Conservation (phyloP, 2,113 vertebrate genomes). For the Peucedramus taeniatus region DNA sequence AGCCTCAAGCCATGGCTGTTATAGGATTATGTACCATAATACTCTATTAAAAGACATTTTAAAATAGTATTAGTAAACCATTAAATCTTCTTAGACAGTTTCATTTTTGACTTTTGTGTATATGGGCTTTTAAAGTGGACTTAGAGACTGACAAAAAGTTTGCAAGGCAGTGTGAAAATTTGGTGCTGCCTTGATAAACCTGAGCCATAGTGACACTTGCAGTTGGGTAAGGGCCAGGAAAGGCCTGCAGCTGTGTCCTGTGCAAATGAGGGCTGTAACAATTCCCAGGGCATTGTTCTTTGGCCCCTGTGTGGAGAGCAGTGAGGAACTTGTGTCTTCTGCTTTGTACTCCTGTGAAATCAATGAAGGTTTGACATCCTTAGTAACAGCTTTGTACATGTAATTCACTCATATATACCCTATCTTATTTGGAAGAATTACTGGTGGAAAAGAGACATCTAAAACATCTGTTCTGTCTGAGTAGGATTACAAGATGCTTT, state of each 20-base stretch:
- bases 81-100: background rate
- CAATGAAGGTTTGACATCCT: background rate
- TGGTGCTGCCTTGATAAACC: background rate
- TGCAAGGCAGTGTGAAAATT: background rate
- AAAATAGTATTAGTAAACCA: background rate
- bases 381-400: background rate
- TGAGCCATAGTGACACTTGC: background rate
- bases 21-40: background rate
- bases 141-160: background rate
- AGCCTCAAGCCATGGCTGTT: background rate
- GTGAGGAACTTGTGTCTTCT: background rate
- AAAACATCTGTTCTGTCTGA: background rate
- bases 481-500: background rate
- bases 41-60: background rate
- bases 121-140: background rate
- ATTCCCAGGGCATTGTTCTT: background rate
- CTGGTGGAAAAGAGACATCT: background rate
- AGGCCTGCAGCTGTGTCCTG: background rate
- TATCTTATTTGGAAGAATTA: background rate
- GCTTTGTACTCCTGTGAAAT: background rate
- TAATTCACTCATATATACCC: background rate
- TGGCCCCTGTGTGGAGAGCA: accelerated
- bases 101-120: background rate
- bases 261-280: background rate
- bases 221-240: background rate